Conservation (phyloP, 1,140 invertebrate genomes). For the Latrodectus geometricus region DNA sequence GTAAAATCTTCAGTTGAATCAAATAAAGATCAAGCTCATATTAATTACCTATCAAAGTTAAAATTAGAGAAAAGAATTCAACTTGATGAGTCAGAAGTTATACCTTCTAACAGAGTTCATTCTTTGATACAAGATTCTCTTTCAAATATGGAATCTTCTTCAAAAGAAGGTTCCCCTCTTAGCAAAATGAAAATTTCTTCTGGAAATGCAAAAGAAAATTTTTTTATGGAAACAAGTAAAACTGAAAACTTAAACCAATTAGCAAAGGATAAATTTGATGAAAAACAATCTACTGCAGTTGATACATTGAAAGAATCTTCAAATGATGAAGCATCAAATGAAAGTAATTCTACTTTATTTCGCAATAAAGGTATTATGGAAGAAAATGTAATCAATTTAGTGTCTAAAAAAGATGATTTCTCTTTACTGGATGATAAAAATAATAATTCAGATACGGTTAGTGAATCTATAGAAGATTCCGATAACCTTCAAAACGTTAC, state of each 20-base stretch:
- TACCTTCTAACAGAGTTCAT: too few species aligned
- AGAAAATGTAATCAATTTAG: background rate
- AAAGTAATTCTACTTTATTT: background rate
- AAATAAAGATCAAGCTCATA: too few species aligned
- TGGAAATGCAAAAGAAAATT: background rate
- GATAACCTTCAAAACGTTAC: background rate
- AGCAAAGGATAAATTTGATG: background rate
- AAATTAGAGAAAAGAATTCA: too few species aligned
- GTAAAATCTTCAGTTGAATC: too few species aligned
- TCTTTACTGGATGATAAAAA: background rate
- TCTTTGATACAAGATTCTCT: background rate
- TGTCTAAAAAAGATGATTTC: background rate
- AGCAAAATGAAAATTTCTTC: background rate
- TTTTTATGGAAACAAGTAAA: background rate
- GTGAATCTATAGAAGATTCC: background rate
- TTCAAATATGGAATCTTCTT: background rate
- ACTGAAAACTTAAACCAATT: too few species aligned
- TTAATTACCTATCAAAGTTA: too few species aligned
- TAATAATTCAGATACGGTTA: background rate
- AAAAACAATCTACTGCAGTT: background rate
- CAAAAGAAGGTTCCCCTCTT: too few species aligned
- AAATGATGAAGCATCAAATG: background rate
- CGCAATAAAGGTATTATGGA: background rate
- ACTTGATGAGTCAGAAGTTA: too few species aligned
- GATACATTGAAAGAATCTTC: background rate